Evolutionary conservation across 1,140 invertebrate genomes (phyloP).

Genomic region (Bombus difficillimus): DNA sequence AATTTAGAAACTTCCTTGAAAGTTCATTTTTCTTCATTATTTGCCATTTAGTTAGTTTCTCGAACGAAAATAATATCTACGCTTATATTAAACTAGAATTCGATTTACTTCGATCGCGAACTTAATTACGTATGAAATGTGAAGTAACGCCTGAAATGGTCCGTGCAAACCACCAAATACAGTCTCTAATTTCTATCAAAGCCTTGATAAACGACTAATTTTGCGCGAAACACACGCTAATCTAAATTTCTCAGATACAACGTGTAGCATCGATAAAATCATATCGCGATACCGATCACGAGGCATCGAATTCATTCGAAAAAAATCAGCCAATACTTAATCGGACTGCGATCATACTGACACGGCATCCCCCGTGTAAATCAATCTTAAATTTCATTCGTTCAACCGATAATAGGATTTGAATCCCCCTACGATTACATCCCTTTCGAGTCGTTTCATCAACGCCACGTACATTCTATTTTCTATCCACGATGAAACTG

Average conservation of each 20-base stretch:
- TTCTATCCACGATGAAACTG: background rate
- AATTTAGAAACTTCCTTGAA: background rate
- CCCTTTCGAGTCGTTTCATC: background rate
- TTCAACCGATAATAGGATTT: constrained; percentile 12
- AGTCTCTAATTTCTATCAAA: background rate
- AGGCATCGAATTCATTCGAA: background rate
- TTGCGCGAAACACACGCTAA: background rate
- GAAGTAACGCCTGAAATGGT: too few relatives aligned
- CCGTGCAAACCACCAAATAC: background rate
- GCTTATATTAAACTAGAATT: background rate
- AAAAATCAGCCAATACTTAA: background rate
- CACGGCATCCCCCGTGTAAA: background rate
- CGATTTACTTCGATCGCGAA: background rate
- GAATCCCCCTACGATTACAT: background rate
- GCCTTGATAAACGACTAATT: too few relatives aligned
- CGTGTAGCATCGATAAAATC: background rate
- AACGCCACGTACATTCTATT: background rate
- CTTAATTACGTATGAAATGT: background rate
- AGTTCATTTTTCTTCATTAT: background rate
- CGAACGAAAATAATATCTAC: background rate
- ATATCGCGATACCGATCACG: background rate
- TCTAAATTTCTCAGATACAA: background rate
- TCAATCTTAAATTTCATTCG: constrained; percentile 32
- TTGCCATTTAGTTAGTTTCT: background rate
- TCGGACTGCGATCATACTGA: background rate